Evolutionary conservation across 1,140 invertebrate species (phyloP).

Genomic region (Bombus confusus): DNA sequence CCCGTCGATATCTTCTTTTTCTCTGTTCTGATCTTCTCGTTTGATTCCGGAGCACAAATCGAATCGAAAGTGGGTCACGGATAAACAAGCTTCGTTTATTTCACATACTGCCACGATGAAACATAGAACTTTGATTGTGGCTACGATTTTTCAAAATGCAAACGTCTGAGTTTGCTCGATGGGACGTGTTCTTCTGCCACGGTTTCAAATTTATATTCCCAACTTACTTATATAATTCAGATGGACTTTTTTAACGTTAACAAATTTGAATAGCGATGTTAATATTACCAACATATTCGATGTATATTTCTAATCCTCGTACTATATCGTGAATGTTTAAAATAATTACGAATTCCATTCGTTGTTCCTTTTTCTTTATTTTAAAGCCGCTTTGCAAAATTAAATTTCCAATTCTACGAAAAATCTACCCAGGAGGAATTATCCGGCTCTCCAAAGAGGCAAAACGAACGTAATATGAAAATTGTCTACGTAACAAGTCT

Average conservation of each 20-base stretch:
- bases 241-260: too few species aligned
- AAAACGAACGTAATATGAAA: background rate
- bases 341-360: background rate
- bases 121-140: slow-evolving; percentile 25
- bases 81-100: slow-evolving; percentile 52
- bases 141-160: slow-evolving; percentile 19
- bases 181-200: too few species aligned
- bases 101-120: slow-evolving; percentile 7
- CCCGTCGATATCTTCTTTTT: slow-evolving; percentile 36
- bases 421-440: too few species aligned
- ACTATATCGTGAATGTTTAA: background rate
- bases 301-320: too few species aligned
- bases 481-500: background rate
- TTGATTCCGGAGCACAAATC: slow-evolving; percentile 34
- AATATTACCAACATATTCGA: too few species aligned
- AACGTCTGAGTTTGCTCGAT: background rate
- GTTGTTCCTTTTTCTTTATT: background rate
- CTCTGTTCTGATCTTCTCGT: slow-evolving; percentile 22
- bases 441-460: too few species aligned
- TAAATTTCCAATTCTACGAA: background rate
- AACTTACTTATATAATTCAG: background rate
- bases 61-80: slow-evolving; percentile 43
- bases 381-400: background rate
- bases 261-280: too few species aligned
- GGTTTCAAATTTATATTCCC: background rate